Evolutionary conservation across 2,113 vertebrate genomes (phyloP).

Genomic region (Neopipo cinnamomea): DNA sequence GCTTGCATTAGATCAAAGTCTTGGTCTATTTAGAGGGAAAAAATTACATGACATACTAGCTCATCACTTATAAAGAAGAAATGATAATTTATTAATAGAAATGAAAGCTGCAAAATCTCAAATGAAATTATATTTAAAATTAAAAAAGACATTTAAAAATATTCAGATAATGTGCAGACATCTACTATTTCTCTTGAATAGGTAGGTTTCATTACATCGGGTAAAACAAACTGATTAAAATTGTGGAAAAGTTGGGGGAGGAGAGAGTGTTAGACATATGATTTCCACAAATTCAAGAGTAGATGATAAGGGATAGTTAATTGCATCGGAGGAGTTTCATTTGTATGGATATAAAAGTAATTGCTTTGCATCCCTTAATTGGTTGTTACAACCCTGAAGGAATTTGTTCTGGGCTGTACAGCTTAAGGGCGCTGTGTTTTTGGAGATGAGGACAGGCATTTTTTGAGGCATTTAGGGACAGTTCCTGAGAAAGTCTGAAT

Average conservation of each 20-base stretch:
- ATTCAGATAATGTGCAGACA: slow-evolving; percentile 8
- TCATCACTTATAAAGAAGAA: slow-evolving; percentile 20
- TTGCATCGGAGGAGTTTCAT: slow-evolving; percentile 52
- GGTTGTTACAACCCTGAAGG: slow-evolving; percentile 35
- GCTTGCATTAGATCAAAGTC: slow-evolving; percentile 25
- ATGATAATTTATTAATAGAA: slow-evolving; percentile 9
- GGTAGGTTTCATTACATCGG: not conserved
- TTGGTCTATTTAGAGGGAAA: slow-evolving; percentile 12
- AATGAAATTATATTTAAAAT: slow-evolving; percentile 49
- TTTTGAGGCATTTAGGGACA: not conserved
- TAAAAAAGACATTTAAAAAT: slow-evolving; percentile 21
- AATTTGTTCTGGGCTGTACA: not conserved
- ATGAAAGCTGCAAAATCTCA: slow-evolving; percentile 46
- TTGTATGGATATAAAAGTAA: slow-evolving; percentile 51
- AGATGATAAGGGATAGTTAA: slow-evolving; percentile 47
- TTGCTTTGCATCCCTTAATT: slow-evolving; percentile 51
- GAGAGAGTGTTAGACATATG: not conserved
- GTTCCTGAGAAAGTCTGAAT: not conserved
- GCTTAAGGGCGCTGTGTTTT: slow-evolving; percentile 24
- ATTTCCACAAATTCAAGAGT: not conserved
- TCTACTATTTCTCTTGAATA: slow-evolving; percentile 19
- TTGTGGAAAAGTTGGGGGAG: not conserved
- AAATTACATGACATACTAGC: slow-evolving; percentile 25
- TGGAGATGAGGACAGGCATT: not conserved
- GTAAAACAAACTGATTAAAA: slow-evolving; percentile 39